phyloP scores from a whole-genome alignment of 2,113 vertebrate genomes.

The Chionodraco myersi region DNA sequence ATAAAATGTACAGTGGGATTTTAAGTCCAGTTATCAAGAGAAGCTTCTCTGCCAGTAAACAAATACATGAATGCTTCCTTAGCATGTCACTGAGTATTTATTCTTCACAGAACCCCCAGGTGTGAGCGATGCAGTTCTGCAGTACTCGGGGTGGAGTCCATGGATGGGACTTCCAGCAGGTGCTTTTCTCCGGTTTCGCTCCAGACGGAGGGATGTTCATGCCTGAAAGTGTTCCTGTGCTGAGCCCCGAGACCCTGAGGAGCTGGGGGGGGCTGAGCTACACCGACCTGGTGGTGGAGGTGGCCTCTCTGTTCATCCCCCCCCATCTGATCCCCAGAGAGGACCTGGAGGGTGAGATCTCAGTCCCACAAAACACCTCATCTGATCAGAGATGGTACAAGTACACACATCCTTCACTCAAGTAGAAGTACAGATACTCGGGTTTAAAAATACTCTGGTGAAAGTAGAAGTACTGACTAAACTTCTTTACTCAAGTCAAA shows the following conservation, averaged over 20 bases:
- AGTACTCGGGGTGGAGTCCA: slow-evolving; percentile 87
- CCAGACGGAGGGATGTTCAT: slow-evolving; percentile 92
- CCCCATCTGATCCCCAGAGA: slow-evolving; percentile 80
- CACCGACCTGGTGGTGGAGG: slow-evolving; percentile 86
- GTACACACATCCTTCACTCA: too few relatives aligned
- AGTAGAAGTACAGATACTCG: too few relatives aligned
- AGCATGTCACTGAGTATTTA: background rate
- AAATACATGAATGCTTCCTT: too few relatives aligned
- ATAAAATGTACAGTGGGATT: too few relatives aligned
- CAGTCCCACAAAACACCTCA: too few relatives aligned
- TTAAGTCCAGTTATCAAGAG: too few relatives aligned
- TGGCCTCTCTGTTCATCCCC: slow-evolving; percentile 88
- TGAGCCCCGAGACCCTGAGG: slow-evolving; percentile 79
- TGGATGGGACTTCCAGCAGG: slow-evolving; percentile 83
- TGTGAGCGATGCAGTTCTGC: slow-evolving; percentile 85
- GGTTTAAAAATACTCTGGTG: too few relatives aligned
- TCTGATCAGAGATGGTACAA: too few relatives aligned
- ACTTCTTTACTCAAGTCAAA: too few relatives aligned
- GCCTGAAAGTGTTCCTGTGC: slow-evolving; percentile 85
- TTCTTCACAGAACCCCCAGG: slow-evolving; percentile 6
- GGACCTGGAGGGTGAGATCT: slow-evolving; percentile 83
- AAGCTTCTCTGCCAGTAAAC: too few relatives aligned
- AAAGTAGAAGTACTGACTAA: too few relatives aligned
- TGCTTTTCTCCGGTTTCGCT: slow-evolving; percentile 91
- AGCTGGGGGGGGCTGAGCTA: slow-evolving; percentile 87